These are phyloP conservation scores for Orthosia gracilis DNA, from an alignment of 2,888 invertebrate species.

Conservation along the genomic window DNA sequence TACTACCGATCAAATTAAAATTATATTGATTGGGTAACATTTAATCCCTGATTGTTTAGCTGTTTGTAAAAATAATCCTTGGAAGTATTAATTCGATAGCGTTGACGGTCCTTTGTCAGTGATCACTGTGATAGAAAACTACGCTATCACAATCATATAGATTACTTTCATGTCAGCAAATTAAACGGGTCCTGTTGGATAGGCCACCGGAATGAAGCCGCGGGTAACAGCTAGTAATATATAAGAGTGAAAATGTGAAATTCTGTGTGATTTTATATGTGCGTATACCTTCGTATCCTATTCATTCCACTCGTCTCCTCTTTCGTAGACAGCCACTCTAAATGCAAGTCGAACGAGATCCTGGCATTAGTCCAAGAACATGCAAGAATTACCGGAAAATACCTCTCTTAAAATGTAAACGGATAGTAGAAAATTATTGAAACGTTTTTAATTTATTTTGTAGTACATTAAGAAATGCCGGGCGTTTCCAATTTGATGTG, in stretches of 20 bases:
- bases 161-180: too few relatives aligned
- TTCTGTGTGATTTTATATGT: conserved; percentile 35
- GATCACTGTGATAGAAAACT: background rate
- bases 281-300: conserved; percentile 23
- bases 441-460: conserved; percentile 40
- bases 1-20: too few relatives aligned
- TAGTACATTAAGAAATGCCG: conserved; percentile 53
- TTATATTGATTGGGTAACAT: too few relatives aligned
- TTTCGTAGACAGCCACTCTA: conserved; percentile 53
- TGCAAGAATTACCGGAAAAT: conserved; percentile 45
- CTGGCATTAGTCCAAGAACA: conserved; percentile 51
- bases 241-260: conserved; percentile 17
- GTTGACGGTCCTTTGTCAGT: too few relatives aligned
- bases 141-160: background rate
- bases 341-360: conserved; percentile 37
- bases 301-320: conserved; percentile 54
- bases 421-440: conserved; percentile 23
- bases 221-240: conserved; percentile 1
- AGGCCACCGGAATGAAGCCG: too few relatives aligned
- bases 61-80: too few relatives aligned
- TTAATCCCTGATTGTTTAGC: too few relatives aligned
- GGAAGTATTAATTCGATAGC: too few relatives aligned
- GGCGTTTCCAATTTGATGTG: conserved; percentile 56
- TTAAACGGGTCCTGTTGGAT: too few relatives aligned
- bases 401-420: conserved; percentile 33